Base-by-base conservation (phyloP, 2,113 vertebrate genomes). In the Centrocercus urophasianus region DNA sequence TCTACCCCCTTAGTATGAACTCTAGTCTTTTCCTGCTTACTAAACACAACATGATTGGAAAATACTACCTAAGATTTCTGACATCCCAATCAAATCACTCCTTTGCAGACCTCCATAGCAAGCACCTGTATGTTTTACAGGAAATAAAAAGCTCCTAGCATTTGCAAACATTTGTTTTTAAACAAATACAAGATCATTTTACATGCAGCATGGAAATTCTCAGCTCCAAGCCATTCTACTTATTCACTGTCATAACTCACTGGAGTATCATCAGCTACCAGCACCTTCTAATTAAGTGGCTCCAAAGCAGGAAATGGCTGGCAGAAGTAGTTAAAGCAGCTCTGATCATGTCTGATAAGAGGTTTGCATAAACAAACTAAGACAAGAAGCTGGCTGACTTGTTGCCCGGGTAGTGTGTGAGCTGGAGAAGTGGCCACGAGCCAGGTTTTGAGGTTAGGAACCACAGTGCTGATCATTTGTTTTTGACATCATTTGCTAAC, bases 231-330 rank as follows among this genome's bases (percentile, higher is more conserved):
- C 63, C 45, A 45, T 38, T 82, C 34, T 57, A 15, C 8, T 1
- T 86, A 32, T 59, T 90, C 32, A 18, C 60, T 67, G 20, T 91
- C 48, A 43, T 86, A 85, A 87, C 24, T 47, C 67, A 50, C 75
- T 70, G 82, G 79, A 52, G 79, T 75, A 76, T 76, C 66, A 79
- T 50, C 66, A 83, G 28, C 60, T 36, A 32, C 50, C 60, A 75
- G 38, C 40, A 94, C 61, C 83, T 85, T 88, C 38, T 90, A 92
- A 93, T 95, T 92, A 91, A 96, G 80, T 50, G 17, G 13, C 28
- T 91, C 65, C 3, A 0, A 40, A 70, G 67, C 34, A 89, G 86
- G 59, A 94, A 93, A 72, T 40, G 65, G 38, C 61, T 94, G 80
- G 66, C 66, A 90, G 59, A 78, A 65, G 50, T 63, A 79, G 80